Evolutionary conservation across 1,140 invertebrate genomes (phyloP).

Genomic region (Drosophila pandora): DNA sequence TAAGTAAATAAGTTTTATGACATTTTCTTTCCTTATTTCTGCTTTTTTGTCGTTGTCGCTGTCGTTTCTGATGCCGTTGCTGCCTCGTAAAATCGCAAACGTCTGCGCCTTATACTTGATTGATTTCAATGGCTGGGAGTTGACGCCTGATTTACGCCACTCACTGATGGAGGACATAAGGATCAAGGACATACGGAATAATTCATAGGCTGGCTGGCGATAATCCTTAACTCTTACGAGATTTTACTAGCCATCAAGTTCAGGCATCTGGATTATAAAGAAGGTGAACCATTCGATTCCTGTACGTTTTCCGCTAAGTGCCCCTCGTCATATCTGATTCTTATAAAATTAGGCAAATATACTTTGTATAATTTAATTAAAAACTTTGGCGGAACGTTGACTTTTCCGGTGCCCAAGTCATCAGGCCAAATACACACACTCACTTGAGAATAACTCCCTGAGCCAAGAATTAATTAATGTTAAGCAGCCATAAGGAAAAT

Average conservation of each 20-base stretch:
- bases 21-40: constrained; percentile 56
- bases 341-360: constrained; percentile 56
- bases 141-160: constrained; percentile 31
- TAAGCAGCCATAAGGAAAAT: constrained; percentile 68
- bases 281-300: background rate
- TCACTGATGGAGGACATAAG: constrained; percentile 17
- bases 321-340: constrained; percentile 10
- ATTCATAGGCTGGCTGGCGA: constrained; percentile 25
- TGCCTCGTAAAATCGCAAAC: constrained; percentile 66
- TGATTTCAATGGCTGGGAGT: constrained; percentile 61
- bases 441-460: constrained; percentile 32
- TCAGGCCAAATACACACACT: constrained; percentile 54
- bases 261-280: background rate
- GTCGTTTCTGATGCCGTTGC: constrained; percentile 30
- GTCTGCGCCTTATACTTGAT: constrained; percentile 67
- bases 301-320: background rate
- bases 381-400: constrained; percentile 64
- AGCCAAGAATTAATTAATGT: constrained; percentile 76
- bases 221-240: constrained; percentile 4
- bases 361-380: constrained; percentile 75
- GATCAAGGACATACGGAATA: constrained; percentile 25
- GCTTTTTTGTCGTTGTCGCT: background rate
- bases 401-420: constrained; percentile 61
- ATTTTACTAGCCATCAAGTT: background rate
- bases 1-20: constrained; percentile 82